A percentile compares a stretch with the other conserved stretches of the same genome.
These are phyloP conservation scores for Catagonus wagneri DNA, from an alignment of 2,113 vertebrate species.

Conservation along the genomic window DNA sequence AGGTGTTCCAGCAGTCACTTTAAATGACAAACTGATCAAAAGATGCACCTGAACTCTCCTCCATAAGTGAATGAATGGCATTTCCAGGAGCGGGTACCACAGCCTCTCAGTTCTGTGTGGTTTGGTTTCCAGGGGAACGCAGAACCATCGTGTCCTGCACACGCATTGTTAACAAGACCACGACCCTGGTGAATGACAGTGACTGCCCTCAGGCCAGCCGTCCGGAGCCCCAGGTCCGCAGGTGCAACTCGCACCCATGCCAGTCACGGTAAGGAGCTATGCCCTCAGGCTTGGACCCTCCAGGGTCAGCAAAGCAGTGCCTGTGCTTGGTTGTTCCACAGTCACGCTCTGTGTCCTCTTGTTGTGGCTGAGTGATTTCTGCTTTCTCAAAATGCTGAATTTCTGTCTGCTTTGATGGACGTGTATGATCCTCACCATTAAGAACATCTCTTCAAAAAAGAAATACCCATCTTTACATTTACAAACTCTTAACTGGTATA, in stretches of 20 bases:
- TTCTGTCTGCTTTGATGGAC: background rate
- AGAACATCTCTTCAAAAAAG: background rate
- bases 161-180: conserved; percentile 93
- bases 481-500: background rate
- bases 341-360: accelerated
- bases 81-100: accelerated
- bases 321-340: accelerated
- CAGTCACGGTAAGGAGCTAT: conserved; percentile 93
- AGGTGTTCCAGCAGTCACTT: background rate
- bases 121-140: conserved; percentile 90
- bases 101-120: background rate
- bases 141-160: conserved; percentile 95
- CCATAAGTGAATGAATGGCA: accelerated
- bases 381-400: background rate
- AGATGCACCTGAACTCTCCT: background rate
- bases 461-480: accelerated
- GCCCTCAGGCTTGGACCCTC: background rate
- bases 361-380: background rate
- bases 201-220: conserved; percentile 92
- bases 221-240: conserved; percentile 92
- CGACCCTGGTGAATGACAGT: conserved; percentile 92
- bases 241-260: conserved; percentile 95
- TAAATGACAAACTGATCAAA: background rate
- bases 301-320: accelerated
- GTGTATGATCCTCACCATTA: background rate